Base-by-base conservation (phyloP, 2,797 vertebrate species). In the Rhinichthys osculus region DNA sequence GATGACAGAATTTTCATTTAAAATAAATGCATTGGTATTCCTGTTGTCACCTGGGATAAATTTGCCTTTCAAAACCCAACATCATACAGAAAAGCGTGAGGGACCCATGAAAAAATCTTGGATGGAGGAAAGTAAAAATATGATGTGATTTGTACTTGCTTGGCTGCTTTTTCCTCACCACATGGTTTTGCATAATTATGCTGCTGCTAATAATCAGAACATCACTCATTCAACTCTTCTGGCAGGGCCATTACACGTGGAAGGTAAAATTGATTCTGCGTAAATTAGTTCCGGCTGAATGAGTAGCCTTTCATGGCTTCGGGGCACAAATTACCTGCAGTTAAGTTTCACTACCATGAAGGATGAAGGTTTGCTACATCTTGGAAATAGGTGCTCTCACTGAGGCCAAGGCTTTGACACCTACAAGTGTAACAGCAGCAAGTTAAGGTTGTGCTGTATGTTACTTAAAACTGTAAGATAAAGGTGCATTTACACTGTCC, bases 201-300 rank as follows among this genome's bases (percentile, higher is more conserved):
- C 78, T 50, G 42, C 79, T 86, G 67, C 82, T 89, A 85, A 87
- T 89, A 86, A 90, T 90, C 83, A 87, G 82, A 84, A 79, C 69
- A 90, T 89, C 79, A 44, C 73, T 88, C 87, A 74, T 78, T 90
- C 82, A 78, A 42, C 44, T 88, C 85, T 73, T 70, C 50, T 86
- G 85, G 85, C 88, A 91, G 72, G 64, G 84, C 77, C 67, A 79
- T 88, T 88, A 89, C 73, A 85, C 30, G 30, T 67, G 64, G 76
- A 88, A 72, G 88, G 84, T 54, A 86, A 87, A 85, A 90, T 81
- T 78, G 82, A 90, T 84, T 88, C 87, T 84, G 64, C 47, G 40
- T 70, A 90, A 90, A 89, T 90, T 89, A 90, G 88, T 84, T 91
- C 88, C 59, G 35, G 81, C 80, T 78, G 70, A 78, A 78, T 82